Conservation (phyloP, 2,888 invertebrate genomes). For the Tricholauxania praeusta region DNA sequence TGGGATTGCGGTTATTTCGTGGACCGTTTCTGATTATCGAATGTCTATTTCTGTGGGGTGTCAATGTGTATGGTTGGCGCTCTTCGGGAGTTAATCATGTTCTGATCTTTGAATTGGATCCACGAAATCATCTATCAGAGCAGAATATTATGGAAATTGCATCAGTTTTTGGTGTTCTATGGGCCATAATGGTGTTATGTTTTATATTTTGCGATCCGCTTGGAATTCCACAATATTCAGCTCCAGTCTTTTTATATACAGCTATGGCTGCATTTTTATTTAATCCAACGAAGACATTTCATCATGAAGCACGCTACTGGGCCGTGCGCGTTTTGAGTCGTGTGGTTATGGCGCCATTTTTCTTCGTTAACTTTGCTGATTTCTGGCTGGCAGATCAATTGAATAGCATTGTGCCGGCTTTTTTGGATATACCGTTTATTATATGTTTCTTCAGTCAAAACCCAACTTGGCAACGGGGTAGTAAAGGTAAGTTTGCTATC, state of each 20-base stretch:
- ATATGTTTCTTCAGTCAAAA: constrained; percentile 80
- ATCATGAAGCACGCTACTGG: constrained; percentile 84
- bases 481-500: constrained; percentile 55
- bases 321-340: constrained; percentile 72
- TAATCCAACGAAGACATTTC: constrained; percentile 82
- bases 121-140: constrained; percentile 80
- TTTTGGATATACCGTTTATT: constrained; percentile 84
- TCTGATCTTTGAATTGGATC: constrained; percentile 85
- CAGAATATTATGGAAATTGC: constrained; percentile 84
- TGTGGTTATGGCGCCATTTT: constrained; percentile 80
- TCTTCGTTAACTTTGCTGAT: constrained; percentile 84
- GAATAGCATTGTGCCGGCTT: constrained; percentile 80
- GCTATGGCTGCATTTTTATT: constrained; percentile 78
- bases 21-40: constrained; percentile 82
- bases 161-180: constrained; percentile 80
- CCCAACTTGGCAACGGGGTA: constrained; percentile 71
- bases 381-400: constrained; percentile 90
- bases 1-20: constrained; percentile 82
- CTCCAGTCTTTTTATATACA: constrained; percentile 78
- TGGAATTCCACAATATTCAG: constrained; percentile 81
- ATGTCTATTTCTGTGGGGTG: constrained; percentile 81
- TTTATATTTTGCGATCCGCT: constrained; percentile 77
- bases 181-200: constrained; percentile 76
- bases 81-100: constrained; percentile 88
- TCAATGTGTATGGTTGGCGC: constrained; percentile 86